Evolutionary conservation across 1,140 invertebrate species (phyloP).

Genomic region (Antheraea pernyi): DNA sequence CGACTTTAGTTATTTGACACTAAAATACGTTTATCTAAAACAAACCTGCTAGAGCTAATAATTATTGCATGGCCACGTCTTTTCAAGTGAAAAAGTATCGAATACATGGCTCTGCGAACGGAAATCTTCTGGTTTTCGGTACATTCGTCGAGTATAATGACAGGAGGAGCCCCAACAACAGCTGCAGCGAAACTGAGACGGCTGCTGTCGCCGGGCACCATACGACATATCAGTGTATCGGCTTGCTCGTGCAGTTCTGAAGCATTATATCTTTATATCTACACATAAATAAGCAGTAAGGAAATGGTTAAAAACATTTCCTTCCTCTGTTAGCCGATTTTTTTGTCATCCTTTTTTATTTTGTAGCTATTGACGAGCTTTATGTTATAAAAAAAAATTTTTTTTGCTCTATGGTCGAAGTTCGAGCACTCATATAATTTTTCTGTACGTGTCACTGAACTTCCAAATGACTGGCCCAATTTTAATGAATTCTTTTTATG

Average conservation of each 20-base stretch:
- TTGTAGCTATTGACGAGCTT: too few relatives aligned
- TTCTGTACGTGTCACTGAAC: too few relatives aligned
- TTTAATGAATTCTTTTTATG: too few relatives aligned
- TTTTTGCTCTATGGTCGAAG: too few relatives aligned
- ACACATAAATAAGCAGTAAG: too few relatives aligned
- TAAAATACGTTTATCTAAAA: background rate
- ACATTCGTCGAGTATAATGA: constrained; percentile 56
- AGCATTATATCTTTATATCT: background rate
- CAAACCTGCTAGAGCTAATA: constrained; percentile 45
- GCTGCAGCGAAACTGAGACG: constrained; percentile 53
- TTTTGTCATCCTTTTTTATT: too few relatives aligned
- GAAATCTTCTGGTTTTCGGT: constrained; percentile 58
- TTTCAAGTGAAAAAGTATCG: constrained; percentile 46
- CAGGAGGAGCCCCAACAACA: constrained; percentile 46
- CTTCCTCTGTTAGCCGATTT: too few relatives aligned
- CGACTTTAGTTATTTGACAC: too few relatives aligned
- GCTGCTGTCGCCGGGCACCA: constrained; percentile 30
- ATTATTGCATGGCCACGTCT: constrained; percentile 51
- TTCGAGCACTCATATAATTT: too few relatives aligned
- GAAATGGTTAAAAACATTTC: too few relatives aligned
- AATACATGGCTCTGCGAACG: constrained; percentile 54
- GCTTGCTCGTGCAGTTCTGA: constrained; percentile 37
- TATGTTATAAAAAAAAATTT: too few relatives aligned
- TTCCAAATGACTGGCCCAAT: too few relatives aligned
- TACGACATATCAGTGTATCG: constrained; percentile 30